Evolutionary conservation across 2,113 vertebrate species (phyloP).

Genomic region (Arizona elegans): DNA sequence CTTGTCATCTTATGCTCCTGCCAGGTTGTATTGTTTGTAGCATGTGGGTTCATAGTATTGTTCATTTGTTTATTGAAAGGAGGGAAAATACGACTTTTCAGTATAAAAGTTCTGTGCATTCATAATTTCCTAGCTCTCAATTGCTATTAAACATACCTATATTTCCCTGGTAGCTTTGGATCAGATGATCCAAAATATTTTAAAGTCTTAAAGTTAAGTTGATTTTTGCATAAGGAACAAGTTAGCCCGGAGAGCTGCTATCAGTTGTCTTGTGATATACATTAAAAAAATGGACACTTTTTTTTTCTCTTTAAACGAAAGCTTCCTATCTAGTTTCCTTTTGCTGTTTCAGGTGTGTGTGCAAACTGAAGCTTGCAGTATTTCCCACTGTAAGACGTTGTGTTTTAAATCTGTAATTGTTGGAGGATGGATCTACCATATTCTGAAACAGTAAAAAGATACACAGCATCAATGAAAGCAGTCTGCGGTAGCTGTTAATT

Average conservation of each 20-base stretch:
- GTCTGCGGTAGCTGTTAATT: background rate
- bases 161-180: background rate
- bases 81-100: background rate
- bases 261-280: conserved; percentile 49
- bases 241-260: background rate
- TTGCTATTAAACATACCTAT: background rate
- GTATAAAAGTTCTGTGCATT: background rate
- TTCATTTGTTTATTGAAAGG: background rate
- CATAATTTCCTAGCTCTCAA: background rate
- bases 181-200: background rate
- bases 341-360: background rate
- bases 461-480: background rate
- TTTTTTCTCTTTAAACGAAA: conserved; percentile 56
- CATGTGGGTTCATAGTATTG: background rate
- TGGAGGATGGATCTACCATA: background rate
- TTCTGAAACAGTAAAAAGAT: background rate
- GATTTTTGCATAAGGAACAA: background rate
- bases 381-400: background rate
- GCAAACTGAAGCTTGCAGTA: background rate
- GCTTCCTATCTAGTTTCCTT: conserved; percentile 60
- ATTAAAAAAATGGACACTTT: conserved; percentile 49
- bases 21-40: background rate
- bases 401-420: no score
- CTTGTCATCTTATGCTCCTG: background rate
- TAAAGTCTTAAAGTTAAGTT: conserved; percentile 17